Base-by-base conservation (phyloP, 2,113 vertebrate genomes). In the Pollimyrus isidori region DNA sequence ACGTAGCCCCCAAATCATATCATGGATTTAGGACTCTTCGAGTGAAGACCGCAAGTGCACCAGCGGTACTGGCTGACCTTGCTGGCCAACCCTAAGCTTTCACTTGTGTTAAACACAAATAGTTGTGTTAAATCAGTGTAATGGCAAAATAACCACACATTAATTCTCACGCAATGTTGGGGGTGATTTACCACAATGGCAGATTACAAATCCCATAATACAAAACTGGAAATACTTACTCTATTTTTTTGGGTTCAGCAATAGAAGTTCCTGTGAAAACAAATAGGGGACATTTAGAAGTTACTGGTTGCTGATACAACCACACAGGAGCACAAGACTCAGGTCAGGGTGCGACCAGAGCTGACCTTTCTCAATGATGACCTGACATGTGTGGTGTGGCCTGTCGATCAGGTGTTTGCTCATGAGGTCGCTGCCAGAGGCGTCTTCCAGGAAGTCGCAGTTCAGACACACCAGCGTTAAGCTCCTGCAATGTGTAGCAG, bases 391-490 rank as follows among this genome's bases (percentile, higher is more conserved):
- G 48, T 99, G 98, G 94, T 94, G 93, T 39, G 96, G 94, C 88
- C 93, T 95, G 90, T 96, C 96, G 90, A 94, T 95, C 92, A 99
- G 95, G 94, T 99, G 98, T 82, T 95, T 95, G 89, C 97, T 96
- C 98, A 99, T 99, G 48, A 95, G 95, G 94, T 99, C 97, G 85
- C 97, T 94, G 19, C 95, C 95, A 91, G 95, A 96, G 89, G 94
- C 96, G 62, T 97, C 97, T 86, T 95, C 92, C 73, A 97, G 93
- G 92, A 98, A 97, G 92, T 98, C 96, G 94, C 98, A 99, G 94
- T 96, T 97, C 90, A 98, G 96, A 95, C 98, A 99, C 90, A 98
- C 96, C 48, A 98, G 94, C 46, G 96, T 97, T 88, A 97, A 92
- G 93, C 96, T 97, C 94, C 97, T 98, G 90, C 6, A 82, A 88